A percentile compares a stretch with the other conserved stretches of the same genome.
Conservation (phyloP, 2,888 invertebrate genomes). For the Hydropsyche betteni region DNA sequence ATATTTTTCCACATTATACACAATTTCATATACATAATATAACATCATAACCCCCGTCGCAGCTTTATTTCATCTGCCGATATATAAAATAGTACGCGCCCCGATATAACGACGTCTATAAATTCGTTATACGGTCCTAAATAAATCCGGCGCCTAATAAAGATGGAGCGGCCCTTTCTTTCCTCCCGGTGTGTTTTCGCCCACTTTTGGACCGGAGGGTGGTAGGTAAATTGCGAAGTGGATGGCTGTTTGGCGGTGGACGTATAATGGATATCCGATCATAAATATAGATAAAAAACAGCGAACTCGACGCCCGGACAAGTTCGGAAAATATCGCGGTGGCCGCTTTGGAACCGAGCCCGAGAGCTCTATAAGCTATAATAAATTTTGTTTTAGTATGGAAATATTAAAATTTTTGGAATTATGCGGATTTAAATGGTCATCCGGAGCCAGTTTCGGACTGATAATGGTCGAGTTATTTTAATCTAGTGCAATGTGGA, state of each 20-base stretch:
- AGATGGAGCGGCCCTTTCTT: slow-evolving; percentile 21
- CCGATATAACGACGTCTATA: slow-evolving; percentile 26
- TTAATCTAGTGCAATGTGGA: no score
- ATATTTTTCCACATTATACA: background rate
- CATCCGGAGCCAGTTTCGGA: no score
- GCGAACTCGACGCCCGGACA: background rate
- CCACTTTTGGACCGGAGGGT: background rate
- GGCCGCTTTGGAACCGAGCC: background rate
- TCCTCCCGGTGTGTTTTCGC: background rate
- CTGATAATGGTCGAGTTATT: no score
- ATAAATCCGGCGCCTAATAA: slow-evolving; percentile 40
- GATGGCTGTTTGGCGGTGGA: background rate
- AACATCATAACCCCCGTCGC: no score
- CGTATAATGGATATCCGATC: slow-evolving; percentile 28
- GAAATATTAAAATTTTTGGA: no score
- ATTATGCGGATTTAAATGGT: no score
- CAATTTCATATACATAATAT: background rate
- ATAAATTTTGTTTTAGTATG: no score
- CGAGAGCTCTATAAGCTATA: no score
- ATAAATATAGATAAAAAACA: slow-evolving; percentile 20
- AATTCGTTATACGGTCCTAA: slow-evolving; percentile 30
- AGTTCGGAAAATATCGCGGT: slow-evolving; percentile 1
- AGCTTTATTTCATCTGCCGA: no score
- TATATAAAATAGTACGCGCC: no score
- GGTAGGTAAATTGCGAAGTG: slow-evolving; percentile 21